phyloP scores from a whole-genome alignment of 2,113 vertebrate genomes.

The Cyanistes caeruleus region DNA sequence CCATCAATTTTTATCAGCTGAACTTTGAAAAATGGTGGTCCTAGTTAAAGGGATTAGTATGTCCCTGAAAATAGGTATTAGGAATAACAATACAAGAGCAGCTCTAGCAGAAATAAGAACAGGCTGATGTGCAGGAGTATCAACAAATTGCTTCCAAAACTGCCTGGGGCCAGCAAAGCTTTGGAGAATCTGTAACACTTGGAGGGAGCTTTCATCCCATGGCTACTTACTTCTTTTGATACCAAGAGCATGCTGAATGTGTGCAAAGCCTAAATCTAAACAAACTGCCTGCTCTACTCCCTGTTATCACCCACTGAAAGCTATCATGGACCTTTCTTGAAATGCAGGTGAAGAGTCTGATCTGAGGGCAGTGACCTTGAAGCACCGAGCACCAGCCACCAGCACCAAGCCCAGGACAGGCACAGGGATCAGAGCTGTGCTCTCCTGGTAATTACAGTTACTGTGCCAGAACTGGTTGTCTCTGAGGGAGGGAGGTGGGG shows the following conservation, averaged over 20 bases:
- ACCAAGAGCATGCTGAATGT: neutral
- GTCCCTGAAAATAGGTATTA: neutral
- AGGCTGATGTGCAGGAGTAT: neutral
- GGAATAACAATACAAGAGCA: neutral
- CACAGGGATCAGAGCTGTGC: neutral
- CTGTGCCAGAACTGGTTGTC: neutral
- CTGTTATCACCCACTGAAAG: neutral
- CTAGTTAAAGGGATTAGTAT: neutral
- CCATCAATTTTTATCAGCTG: neutral
- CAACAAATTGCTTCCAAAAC: neutral
- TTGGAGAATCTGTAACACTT: neutral
- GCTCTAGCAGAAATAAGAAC: neutral
- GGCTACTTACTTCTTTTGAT: neutral
- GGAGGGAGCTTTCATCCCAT: neutral
- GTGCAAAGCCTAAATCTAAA: neutral
- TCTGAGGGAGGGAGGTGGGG: neutral
- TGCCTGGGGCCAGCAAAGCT: neutral
- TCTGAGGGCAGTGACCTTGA: accelerated
- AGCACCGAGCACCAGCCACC: neutral
- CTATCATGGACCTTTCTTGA: accelerated
- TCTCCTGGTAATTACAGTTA: neutral
- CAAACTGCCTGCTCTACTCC: neutral
- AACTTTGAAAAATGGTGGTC: neutral
- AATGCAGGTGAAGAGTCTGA: accelerated
- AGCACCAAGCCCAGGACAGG: neutral